phyloP scores from a whole-genome alignment of 2,888 invertebrate genomes.

The Aleiodes alternator region DNA sequence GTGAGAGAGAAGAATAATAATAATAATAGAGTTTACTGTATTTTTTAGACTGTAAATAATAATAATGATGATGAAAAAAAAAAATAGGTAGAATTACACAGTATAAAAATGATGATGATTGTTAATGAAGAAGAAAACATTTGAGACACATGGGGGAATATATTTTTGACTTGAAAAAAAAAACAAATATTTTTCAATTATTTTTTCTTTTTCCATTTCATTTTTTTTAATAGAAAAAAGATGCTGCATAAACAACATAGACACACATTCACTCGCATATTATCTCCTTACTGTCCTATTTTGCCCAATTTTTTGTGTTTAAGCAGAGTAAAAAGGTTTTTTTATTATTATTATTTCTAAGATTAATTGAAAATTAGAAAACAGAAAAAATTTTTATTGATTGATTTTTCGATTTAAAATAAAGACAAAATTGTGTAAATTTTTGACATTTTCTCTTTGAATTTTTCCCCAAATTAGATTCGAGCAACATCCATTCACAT shows the following conservation, averaged over 20 bases:
- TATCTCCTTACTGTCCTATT: not conserved
- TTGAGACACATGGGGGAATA: conserved; percentile 16
- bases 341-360: too few species aligned
- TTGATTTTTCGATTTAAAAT: conserved; percentile 27
- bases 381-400: conserved; percentile 4
- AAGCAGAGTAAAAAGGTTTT: not conserved
- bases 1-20: conserved; percentile 41
- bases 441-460: not conserved
- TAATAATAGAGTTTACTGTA: conserved; percentile 42
- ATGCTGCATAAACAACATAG: not conserved
- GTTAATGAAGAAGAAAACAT: not conserved
- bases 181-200: conserved; percentile 14
- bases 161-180: conserved; percentile 36
- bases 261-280: not conserved
- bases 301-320: conserved; percentile 1
- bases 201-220: too few species aligned
- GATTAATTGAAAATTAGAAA: too few species aligned
- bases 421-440: conserved; percentile 11
- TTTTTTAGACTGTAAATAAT: conserved; percentile 67
- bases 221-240: too few species aligned
- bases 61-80: too few species aligned
- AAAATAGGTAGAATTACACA: conserved; percentile 67
- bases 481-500: not conserved
- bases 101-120: conserved; percentile 50
- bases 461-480: conserved; percentile 11